Evolutionary conservation across 1,140 invertebrate genomes (phyloP).

Genomic region (Metaphire vulgaris): DNA sequence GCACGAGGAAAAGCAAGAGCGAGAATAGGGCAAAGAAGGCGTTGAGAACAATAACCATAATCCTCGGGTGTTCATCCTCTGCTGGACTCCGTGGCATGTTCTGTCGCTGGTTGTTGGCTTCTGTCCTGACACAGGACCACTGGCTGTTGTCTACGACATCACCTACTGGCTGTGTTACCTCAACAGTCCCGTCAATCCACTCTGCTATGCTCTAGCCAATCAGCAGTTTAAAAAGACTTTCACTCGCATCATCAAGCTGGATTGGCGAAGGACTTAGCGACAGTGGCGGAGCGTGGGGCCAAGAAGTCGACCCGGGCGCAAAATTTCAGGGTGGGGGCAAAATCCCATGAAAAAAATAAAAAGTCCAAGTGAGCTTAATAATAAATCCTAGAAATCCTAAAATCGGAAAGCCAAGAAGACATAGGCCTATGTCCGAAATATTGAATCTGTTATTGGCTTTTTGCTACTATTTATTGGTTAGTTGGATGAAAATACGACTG

Average conservation of each 20-base stretch:
- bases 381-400: too few relatives aligned
- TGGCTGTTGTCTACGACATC: slow-evolving; percentile 89
- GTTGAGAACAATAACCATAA: slow-evolving; percentile 96
- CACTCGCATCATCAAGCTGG: slow-evolving; percentile 45
- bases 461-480: too few relatives aligned
- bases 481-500: too few relatives aligned
- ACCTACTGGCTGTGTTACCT: slow-evolving; percentile 99
- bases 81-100: slow-evolving; percentile 99
- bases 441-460: too few relatives aligned
- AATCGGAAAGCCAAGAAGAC: too few relatives aligned
- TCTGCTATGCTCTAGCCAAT: slow-evolving; percentile 97
- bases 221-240: slow-evolving; percentile 99
- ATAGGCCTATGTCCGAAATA: too few relatives aligned
- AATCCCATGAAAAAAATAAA: too few relatives aligned
- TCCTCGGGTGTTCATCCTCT: slow-evolving; percentile 93
- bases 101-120: slow-evolving; percentile 88
- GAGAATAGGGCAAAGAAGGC: slow-evolving; percentile 98
- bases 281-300: neutral
- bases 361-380: too few relatives aligned
- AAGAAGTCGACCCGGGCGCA: too few relatives aligned
- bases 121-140: slow-evolving; percentile 59
- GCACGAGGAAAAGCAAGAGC: slow-evolving; percentile 22
- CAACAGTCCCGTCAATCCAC: slow-evolving; percentile 90
- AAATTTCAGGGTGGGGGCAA: too few relatives aligned
- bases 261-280: slow-evolving; percentile 37